phyloP scores from a whole-genome alignment of 2,888 invertebrate species.

The Parnassius orleans region DNA sequence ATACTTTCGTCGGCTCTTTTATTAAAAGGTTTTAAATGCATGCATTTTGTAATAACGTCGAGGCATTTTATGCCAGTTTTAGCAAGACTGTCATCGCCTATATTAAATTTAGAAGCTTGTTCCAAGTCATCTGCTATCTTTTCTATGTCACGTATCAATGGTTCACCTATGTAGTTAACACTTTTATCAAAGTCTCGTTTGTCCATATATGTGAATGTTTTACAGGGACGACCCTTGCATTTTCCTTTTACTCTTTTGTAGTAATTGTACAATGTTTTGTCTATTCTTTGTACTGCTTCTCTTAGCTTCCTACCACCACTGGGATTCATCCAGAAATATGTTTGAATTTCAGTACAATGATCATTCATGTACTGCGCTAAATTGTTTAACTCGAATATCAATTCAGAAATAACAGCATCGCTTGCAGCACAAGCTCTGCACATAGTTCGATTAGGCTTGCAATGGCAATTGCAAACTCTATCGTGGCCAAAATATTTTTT shows the following conservation, averaged over 20 bases:
- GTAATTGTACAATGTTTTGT: conserved; percentile 55
- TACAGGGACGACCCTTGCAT: conserved; percentile 57
- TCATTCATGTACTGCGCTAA: conserved; percentile 58
- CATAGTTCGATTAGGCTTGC: conserved; percentile 54
- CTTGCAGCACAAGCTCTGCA: conserved; percentile 62
- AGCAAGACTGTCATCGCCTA: conserved; percentile 37
- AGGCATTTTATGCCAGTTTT: conserved; percentile 37
- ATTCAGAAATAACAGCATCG: conserved; percentile 60
- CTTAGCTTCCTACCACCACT: conserved; percentile 56
- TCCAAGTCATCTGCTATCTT: conserved; percentile 41
- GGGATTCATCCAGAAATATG: conserved; percentile 65
- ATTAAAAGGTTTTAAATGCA: conserved; percentile 28
- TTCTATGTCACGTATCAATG: conserved; percentile 28
- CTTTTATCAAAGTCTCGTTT: conserved; percentile 41
- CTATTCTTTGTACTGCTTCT: conserved; percentile 55
- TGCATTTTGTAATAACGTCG: conserved; percentile 36
- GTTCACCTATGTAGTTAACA: conserved; percentile 16
- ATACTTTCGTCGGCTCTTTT: conserved; percentile 27
- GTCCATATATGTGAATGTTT: conserved; percentile 50
- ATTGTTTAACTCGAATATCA: conserved; percentile 62
- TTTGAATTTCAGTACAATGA: conserved; percentile 68
- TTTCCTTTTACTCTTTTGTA: conserved; percentile 61
- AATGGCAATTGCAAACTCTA: conserved; percentile 57
- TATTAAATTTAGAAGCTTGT: conserved; percentile 33
- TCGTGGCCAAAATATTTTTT: conserved; percentile 55